A percentile compares a stretch with the other conserved stretches of the same genome.
These are phyloP conservation scores for Numenius phaeopus DNA, from an alignment of 2,797 vertebrate genomes.

Conservation along the genomic window DNA sequence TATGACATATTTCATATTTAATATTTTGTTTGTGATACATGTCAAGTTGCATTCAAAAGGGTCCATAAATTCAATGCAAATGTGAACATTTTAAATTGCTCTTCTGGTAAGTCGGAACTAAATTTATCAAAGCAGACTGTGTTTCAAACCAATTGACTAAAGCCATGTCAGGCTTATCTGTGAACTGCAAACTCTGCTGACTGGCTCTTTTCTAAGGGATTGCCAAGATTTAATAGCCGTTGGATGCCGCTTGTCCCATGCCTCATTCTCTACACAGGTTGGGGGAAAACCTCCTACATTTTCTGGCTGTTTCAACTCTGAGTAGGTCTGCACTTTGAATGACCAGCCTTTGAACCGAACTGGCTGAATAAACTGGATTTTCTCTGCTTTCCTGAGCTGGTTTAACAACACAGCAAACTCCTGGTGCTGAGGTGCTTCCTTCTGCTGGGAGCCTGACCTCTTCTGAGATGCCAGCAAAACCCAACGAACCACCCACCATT, in stretches of 20 bases:
- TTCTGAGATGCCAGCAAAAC: accelerated
- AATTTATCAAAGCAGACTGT: not conserved
- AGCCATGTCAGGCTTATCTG: not conserved
- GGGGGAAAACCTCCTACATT: not conserved
- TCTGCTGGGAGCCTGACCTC: not conserved
- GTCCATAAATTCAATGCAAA: not conserved
- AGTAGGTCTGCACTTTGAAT: not conserved
- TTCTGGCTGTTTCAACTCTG: not conserved
- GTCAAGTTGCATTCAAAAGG: not conserved
- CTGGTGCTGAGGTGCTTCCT: not conserved
- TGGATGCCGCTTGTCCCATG: not conserved
- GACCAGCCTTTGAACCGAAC: not conserved
- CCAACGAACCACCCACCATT: accelerated
- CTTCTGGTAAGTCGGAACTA: not conserved
- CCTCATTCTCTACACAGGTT: not conserved
- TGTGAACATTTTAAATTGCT: not conserved
- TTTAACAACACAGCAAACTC: accelerated
- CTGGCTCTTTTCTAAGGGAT: not conserved
- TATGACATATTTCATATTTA: not conserved
- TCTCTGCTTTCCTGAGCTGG: not conserved
- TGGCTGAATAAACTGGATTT: not conserved
- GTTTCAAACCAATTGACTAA: not conserved
- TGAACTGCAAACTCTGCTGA: not conserved
- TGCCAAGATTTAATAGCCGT: not conserved
- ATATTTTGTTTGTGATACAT: not conserved